A percentile compares a stretch with the other conserved stretches of the same genome.
Conservation (phyloP, 1,140 invertebrate genomes). For the Ips nitidus region DNA sequence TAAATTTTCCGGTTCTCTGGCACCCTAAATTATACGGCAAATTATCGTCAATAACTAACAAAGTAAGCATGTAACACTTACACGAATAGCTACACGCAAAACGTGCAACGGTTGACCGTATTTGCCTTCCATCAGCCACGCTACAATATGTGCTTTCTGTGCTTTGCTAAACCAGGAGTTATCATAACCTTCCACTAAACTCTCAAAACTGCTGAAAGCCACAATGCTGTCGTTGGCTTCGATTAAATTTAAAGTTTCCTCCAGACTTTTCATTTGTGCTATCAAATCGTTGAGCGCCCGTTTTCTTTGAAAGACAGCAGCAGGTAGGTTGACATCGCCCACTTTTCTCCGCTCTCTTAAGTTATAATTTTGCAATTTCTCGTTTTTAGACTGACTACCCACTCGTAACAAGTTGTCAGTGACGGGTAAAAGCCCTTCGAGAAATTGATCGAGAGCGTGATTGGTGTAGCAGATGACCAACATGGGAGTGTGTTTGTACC, state of each 20-base stretch:
- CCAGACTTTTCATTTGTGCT: no score
- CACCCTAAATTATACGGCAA: no score
- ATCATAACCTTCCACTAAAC: conserved; percentile 21
- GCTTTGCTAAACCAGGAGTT: conserved; percentile 41
- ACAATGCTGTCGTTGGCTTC: no score
- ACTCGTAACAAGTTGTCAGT: conserved; percentile 68
- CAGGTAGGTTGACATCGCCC: background rate
- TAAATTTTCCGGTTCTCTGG: background rate
- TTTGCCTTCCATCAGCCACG: conserved; percentile 41
- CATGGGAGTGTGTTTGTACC: conserved; percentile 57
- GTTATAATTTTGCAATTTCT: conserved; percentile 57
- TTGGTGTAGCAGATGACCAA: conserved; percentile 84
- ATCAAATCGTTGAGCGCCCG: no score
- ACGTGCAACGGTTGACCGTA: background rate
- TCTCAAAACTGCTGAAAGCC: no score
- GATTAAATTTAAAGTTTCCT: no score
- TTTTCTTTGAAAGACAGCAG: no score
- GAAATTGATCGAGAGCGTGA: conserved; percentile 86
- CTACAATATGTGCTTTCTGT: conserved; percentile 26
- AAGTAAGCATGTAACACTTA: no score
- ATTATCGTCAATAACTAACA: no score
- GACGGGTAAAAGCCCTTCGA: conserved; percentile 66
- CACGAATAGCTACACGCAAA: no score
- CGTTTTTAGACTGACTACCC: conserved; percentile 69
- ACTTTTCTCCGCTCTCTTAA: conserved; percentile 36